Evolutionary conservation across 1,140 invertebrate genomes (phyloP), one percentile per base, ranked within the genome.

Genomic region (Drosophila nebulosa): DNA sequence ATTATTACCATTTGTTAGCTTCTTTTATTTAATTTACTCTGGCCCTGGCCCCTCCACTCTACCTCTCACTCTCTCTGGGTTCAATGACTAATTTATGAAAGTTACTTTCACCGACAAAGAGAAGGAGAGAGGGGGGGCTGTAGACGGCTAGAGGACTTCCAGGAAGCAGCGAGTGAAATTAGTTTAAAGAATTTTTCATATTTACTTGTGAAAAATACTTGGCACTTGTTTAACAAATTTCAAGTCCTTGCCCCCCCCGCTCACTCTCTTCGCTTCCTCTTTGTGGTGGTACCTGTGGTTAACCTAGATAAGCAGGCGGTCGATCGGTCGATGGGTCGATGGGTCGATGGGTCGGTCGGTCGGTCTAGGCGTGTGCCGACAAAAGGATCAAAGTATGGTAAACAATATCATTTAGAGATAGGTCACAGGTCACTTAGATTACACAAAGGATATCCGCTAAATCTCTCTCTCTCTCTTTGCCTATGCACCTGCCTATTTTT

Each of bases 31-130:
- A 26, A 27, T 61, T 32, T 39, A 5, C 57, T 59, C 21, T 57
- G 65, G 71, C 60, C 64, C 59, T 69, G 64, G 24, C 24, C 24
- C n/a, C n/a, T n/a, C n/a, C n/a, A n/a, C n/a, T n/a, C n/a, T n/a
- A n/a, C n/a, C n/a, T n/a, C n/a, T n/a, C n/a, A n/a, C n/a, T n/a
- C n/a, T n/a, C n/a, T 32, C 10, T 32, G 10, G 10, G 81, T 85
- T 85, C 81, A 85, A 85, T 85, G 81, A 78, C 81, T 85, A 85
- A 85, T 85, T 85, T 85, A 85, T 86, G 81, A 86, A 85, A 86
- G 81, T 81, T 81, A 74, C 56, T 74, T 74, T 74, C 63, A 67
- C 64, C 70, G 71, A 56, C 56, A 21, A 57, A 59, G 50, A 73
- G 32, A 10, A 3, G 3, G 30, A 12, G 30, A 24, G 24, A 24